Evolutionary conservation across 1,140 invertebrate genomes (phyloP).

Genomic region (Bombus sibiricus): DNA sequence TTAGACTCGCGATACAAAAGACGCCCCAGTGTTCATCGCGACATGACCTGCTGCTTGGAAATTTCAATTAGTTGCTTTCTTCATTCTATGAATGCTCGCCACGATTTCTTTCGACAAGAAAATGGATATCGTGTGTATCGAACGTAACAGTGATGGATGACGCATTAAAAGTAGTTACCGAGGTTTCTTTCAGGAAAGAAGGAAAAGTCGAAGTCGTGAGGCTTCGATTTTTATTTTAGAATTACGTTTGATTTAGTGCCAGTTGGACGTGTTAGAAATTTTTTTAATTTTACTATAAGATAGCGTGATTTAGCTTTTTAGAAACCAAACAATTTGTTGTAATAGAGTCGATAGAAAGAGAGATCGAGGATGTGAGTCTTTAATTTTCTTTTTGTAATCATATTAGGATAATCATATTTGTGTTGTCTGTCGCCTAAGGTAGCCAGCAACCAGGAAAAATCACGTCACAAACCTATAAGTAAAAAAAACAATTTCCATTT

Average conservation of each 20-base stretch:
- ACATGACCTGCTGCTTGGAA: slow-evolving; percentile 4
- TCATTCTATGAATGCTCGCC: not conserved
- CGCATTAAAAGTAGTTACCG: not conserved
- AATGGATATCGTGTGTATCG: not conserved
- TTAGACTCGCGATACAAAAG: not conserved
- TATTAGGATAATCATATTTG: too few species aligned
- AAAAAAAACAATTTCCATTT: too few species aligned
- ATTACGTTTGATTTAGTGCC: not conserved
- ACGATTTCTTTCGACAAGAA: not conserved
- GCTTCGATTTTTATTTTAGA: not conserved
- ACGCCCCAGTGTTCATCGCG: not conserved
- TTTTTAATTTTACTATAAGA: too few species aligned
- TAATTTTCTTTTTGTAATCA: too few species aligned
- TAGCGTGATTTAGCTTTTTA: too few species aligned
- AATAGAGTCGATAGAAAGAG: too few species aligned
- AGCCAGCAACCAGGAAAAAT: too few species aligned
- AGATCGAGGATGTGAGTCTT: too few species aligned
- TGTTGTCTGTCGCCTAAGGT: too few species aligned
- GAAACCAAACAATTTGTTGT: too few species aligned
- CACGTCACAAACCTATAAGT: too few species aligned
- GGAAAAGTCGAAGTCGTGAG: not conserved
- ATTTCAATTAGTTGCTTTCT: slow-evolving; percentile 34
- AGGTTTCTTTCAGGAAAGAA: not conserved
- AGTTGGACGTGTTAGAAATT: not conserved
- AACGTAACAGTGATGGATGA: not conserved